Percentiles rank a stretch among this genome's conserved stretches.
These are phyloP conservation scores for Chaetoderma sp. DNA, from an alignment of 2,888 invertebrate species.

Conservation along the genomic window DNA sequence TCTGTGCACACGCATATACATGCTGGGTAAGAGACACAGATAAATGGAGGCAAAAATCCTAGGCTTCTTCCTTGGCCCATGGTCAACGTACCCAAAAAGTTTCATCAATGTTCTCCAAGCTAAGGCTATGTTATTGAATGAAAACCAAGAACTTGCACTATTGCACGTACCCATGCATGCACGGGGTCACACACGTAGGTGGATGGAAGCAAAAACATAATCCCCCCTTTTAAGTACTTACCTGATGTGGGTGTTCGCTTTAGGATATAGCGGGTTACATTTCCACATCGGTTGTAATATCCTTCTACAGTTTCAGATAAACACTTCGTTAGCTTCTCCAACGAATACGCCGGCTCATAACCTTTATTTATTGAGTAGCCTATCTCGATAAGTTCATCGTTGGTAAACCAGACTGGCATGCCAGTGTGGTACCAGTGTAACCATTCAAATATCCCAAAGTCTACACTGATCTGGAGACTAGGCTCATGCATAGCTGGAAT, in stretches of 20 bases:
- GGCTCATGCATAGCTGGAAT: conserved; percentile 35
- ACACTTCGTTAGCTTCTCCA: conserved; percentile 61
- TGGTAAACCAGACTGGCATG: conserved; percentile 62
- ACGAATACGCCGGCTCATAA: conserved; percentile 75
- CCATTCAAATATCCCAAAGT: conserved; percentile 95
- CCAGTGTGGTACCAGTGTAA: conserved; percentile 82
- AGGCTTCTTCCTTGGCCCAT: too few species aligned
- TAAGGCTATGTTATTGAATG: too few species aligned
- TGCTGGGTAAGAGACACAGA: too few species aligned
- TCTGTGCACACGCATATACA: too few species aligned
- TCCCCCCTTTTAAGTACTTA: too few species aligned
- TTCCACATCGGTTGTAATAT: conserved; percentile 77
- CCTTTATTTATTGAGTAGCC: conserved; percentile 82
- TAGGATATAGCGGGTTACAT: conserved; percentile 75
- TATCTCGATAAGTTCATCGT: conserved; percentile 78
- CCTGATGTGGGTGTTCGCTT: conserved; percentile 72
- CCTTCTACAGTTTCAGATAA: conserved; percentile 76
- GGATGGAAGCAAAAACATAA: too few species aligned
- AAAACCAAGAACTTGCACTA: too few species aligned
- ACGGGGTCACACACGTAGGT: too few species aligned
- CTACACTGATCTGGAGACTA: conserved; percentile 72
- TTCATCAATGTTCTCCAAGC: too few species aligned
- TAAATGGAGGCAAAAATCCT: too few species aligned
- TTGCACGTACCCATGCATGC: too few species aligned
- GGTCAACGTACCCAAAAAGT: background rate